phyloP scores from a whole-genome alignment of 1,140 invertebrate species.

The Heliconius hermathena region DNA sequence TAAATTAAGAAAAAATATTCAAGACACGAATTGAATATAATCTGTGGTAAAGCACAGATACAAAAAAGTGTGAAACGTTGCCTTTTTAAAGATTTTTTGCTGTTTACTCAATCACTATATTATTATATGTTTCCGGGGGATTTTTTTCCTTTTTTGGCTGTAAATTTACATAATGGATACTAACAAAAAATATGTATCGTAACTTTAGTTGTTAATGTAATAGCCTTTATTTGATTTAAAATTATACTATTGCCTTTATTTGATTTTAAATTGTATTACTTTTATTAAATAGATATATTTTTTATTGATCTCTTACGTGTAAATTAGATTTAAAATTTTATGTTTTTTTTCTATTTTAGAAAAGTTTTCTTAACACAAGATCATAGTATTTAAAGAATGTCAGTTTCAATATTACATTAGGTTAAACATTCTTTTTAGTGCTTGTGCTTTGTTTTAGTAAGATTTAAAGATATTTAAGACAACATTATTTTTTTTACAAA shows the following conservation, averaged over 20 bases:
- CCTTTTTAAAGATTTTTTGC: not conserved
- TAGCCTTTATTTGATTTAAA: not conserved
- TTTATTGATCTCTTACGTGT: no score
- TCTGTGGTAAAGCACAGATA: constrained; percentile 5
- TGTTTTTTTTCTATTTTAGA: no score
- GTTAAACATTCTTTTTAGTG: no score
- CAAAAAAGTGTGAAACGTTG: constrained; percentile 5
- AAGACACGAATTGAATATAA: constrained; percentile 1
- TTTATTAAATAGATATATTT: no score
- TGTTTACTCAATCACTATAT: constrained; percentile 9
- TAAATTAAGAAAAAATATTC: not conserved
- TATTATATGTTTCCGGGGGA: constrained; percentile 3
- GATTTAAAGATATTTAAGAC: no score
- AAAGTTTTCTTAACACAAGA: no score
- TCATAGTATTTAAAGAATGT: no score
- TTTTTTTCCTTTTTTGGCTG: not conserved
- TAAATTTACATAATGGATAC: constrained; percentile 6
- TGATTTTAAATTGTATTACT: no score
- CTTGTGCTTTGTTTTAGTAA: no score
- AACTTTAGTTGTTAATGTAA: not conserved
- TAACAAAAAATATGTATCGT: constrained; percentile 5
- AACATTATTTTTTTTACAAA: no score
- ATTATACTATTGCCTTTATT: not conserved
- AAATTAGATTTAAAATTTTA: no score
- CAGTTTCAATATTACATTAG: no score